Conservation (phyloP, 2,113 vertebrate genomes). For the Archocentrus centrarchus region DNA sequence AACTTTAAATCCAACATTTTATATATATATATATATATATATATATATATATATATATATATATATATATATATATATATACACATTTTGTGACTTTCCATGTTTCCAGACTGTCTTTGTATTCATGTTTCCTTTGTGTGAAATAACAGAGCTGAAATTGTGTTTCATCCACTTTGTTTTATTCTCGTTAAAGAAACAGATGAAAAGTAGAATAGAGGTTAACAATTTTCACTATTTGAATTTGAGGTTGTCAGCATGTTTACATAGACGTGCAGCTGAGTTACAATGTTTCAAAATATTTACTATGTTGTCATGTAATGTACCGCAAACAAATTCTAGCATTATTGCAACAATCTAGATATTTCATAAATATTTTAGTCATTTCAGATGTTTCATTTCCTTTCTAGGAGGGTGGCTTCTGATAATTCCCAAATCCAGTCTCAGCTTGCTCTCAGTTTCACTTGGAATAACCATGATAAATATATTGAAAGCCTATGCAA, state of each 20-base stretch:
- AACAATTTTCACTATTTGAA: conserved; percentile 40
- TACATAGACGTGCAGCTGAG: background rate
- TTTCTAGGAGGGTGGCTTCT: background rate
- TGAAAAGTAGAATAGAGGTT: conserved; percentile 24
- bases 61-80: background rate
- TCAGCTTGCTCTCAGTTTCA: background rate
- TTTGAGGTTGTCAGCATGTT: background rate
- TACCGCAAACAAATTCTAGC: too few species aligned
- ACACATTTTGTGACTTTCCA: conserved; percentile 25
- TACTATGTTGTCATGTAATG: background rate
- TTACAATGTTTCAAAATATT: background rate
- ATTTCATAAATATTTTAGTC: background rate
- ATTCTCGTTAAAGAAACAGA: conserved; percentile 54
- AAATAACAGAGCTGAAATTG: conserved; percentile 26
- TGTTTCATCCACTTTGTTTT: conserved; percentile 39
- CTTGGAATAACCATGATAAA: background rate
- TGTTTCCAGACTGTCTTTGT: background rate
- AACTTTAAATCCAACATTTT: background rate
- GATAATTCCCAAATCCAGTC: background rate
- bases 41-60: too few species aligned
- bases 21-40: background rate
- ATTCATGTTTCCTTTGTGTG: conserved; percentile 25
- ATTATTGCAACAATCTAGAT: too few species aligned
- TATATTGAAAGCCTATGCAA: background rate
- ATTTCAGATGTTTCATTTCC: background rate